Conservation (phyloP, 2,888 invertebrate species). For the Spialia ferax region DNA sequence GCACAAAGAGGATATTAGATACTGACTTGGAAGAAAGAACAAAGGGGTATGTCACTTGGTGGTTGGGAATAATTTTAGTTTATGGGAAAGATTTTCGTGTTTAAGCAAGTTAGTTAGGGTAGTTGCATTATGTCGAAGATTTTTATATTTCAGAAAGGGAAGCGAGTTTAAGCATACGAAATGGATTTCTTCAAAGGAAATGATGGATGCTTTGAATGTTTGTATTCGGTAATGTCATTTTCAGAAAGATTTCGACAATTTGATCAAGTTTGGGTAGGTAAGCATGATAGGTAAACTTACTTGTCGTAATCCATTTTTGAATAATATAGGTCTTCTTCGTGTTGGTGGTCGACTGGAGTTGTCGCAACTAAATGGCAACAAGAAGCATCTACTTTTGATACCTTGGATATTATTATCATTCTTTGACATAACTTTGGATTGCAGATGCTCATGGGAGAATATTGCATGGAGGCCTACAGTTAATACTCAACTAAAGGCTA, state of each 20-base stretch:
- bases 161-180: neutral
- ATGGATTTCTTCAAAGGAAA: neutral
- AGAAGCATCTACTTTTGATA: neutral
- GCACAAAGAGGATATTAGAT: neutral
- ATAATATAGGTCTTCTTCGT: neutral
- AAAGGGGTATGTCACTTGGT: neutral
- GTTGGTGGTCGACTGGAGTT: neutral
- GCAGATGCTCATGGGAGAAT: neutral
- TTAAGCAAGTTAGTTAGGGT: neutral
- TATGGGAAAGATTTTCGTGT: neutral
- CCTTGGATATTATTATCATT: neutral
- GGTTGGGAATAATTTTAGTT: neutral
- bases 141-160: neutral
- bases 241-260: neutral
- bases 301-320: neutral
- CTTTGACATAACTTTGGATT: neutral
- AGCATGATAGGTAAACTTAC: neutral
- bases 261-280: neutral
- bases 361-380: neutral
- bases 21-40: neutral
- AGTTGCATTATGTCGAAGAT: neutral
- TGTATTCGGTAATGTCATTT: neutral
- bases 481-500: neutral
- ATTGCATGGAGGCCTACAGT: neutral
- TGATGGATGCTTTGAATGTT: neutral